Conservation (phyloP, 2,113 vertebrate species). For the Pomatorhinus ruficollis region DNA sequence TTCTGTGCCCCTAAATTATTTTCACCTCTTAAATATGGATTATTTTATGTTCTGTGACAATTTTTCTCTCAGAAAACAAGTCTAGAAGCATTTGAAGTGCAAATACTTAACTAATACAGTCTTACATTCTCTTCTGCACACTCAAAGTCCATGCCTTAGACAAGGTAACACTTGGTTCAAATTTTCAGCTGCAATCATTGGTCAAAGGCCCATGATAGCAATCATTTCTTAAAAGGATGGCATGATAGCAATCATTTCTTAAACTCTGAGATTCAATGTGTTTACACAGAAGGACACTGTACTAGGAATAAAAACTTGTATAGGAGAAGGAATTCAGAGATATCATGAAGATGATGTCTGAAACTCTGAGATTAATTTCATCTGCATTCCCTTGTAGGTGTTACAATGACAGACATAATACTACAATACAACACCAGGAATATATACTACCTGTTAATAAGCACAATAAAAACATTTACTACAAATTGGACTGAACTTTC, state of each 20-base stretch:
- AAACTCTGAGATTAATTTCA: background rate
- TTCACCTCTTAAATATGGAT: background rate
- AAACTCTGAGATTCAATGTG: background rate
- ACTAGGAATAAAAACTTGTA: background rate
- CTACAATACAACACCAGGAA: background rate
- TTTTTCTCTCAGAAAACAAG: background rate
- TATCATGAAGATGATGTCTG: background rate
- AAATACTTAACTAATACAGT: background rate
- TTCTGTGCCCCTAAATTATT: background rate
- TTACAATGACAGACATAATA: background rate
- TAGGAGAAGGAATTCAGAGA: background rate
- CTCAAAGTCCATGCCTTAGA: background rate
- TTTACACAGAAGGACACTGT: background rate
- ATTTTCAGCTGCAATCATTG: background rate
- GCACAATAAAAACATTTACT: background rate
- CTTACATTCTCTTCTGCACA: background rate
- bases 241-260: background rate
- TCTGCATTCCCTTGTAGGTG: background rate
- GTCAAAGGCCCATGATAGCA: background rate
- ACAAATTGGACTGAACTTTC: background rate
- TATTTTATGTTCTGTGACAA: background rate
- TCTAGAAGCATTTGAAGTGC: background rate
- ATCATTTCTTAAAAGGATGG: background rate
- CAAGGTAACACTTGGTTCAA: background rate
- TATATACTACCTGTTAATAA: background rate